These are phyloP conservation scores for Sander lucioperca DNA, from an alignment of 2,113 vertebrate genomes.

Conservation along the genomic window DNA sequence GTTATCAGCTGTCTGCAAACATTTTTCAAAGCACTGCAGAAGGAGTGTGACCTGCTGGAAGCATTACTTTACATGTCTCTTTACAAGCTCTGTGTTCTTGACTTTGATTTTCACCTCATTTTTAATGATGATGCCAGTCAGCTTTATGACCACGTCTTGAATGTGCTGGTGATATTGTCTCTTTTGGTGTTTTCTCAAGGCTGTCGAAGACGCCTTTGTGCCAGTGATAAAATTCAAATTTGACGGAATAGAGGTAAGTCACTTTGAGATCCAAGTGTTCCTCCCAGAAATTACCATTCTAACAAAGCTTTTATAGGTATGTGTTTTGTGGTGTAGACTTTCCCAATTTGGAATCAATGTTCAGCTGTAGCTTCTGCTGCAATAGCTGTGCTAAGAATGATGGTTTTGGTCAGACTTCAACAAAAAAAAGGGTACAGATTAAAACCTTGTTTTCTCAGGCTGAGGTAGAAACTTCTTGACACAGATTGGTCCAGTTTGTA, in stretches of 20 bases:
- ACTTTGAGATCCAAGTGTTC: background rate
- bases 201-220: slow-evolving; percentile 98
- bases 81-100: background rate
- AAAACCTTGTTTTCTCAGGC: background rate
- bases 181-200: slow-evolving; percentile 80
- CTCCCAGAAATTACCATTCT: background rate
- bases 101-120: background rate
- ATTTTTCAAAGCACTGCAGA: background rate
- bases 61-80: background rate
- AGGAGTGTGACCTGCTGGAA: background rate
- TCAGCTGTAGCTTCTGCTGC: background rate
- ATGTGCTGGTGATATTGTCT: slow-evolving; percentile 29
- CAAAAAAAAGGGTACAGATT: background rate
- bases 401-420: background rate
- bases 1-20: background rate
- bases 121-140: background rate
- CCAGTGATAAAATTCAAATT: slow-evolving; percentile 99
- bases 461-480: background rate
- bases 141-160: background rate
- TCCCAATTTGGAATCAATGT: no score
- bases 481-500: background rate
- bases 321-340: background rate
- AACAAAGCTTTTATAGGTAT: background rate
- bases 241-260: slow-evolving; percentile 95
- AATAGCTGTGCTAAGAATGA: no score